Base-by-base conservation (phyloP, 2,888 invertebrate genomes). In the Antitype chi region DNA sequence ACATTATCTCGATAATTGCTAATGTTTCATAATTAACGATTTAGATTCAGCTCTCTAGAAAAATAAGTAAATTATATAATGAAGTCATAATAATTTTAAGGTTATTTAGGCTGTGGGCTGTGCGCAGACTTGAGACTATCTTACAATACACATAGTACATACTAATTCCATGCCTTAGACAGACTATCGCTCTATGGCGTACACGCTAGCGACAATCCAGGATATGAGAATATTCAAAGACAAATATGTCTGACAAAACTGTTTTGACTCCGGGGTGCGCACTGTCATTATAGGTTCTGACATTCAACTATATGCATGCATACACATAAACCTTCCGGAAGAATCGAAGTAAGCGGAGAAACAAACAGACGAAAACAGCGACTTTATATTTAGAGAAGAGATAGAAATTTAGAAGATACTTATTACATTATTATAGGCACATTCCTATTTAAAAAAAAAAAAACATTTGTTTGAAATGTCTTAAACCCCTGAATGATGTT, bases 1-100 rank as follows among this genome's bases (percentile, higher is more conserved):
- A 90, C 88, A 87, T 89, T 89, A 89, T 89, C 89, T 89, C 82
- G 80, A 79, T 90, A 91, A 88, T 88, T 88, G 86, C 86, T 78
- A 59, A 85, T 79, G 86, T 82, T 87, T 88, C 87, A 81, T 89
- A 84, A 88, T 85, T 89, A 85, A 79, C 78, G 80, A 82, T 88
- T 83, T 82, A 83, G 84, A 86, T 76, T 76, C 80, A 83, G 73
- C 89, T 89, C 87, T 89, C 88, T 88, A 88, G 89, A 84, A 80
- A 85, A 78, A 76, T 66, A 69, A 74, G 70, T 74, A 70, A 76
- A 64, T 47, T 68, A 52, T 69, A 47, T 47, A 60, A 57, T 70
- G 74, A 60, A 38, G 28, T 70, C 63, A 68, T 49, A 70, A 62
- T 68, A 28, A 55, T 28, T 43, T 84, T 70, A 13, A 32, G 23